These are phyloP conservation scores for Melanotaenia trifasciata DNA, from an alignment of 2,797 vertebrate species.

Conservation along the genomic window DNA sequence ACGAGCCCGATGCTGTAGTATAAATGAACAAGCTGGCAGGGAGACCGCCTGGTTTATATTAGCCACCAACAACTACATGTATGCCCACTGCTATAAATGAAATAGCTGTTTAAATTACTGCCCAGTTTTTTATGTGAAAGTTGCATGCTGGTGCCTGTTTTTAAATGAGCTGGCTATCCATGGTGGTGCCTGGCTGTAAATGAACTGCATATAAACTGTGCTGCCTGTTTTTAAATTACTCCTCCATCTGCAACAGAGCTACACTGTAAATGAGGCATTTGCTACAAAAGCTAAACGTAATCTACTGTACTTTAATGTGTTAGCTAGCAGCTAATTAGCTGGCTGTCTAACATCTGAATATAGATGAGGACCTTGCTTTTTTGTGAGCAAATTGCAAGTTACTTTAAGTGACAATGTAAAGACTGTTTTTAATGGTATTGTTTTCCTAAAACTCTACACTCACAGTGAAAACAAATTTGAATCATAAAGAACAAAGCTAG, in stretches of 20 bases:
- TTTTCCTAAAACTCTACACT: neutral
- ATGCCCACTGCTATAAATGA: conserved; percentile 40
- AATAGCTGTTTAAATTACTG: conserved; percentile 43
- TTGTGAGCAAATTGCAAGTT: neutral
- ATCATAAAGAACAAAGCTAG: neutral
- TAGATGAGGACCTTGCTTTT: conserved; percentile 25
- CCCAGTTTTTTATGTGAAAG: conserved; percentile 27
- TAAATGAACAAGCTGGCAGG: conserved; percentile 37
- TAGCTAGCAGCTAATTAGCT: conserved; percentile 36
- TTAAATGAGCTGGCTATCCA: conserved; percentile 42
- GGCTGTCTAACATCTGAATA: conserved; percentile 28
- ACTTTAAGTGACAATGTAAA: conserved; percentile 19
- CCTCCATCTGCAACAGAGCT: conserved; percentile 32
- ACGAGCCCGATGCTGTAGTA: conserved; percentile 1
- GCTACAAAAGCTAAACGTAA: conserved; percentile 23
- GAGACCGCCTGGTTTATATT: conserved; percentile 48
- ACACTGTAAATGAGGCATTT: conserved; percentile 40
- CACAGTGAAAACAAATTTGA: neutral
- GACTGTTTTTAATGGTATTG: conserved; percentile 26
- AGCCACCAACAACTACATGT: conserved; percentile 33
- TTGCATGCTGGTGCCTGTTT: conserved; percentile 39
- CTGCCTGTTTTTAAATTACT: conserved; percentile 38
- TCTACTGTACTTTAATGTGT: conserved; percentile 6
- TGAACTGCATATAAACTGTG: conserved; percentile 46
- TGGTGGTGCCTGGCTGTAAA: conserved; percentile 42